A percentile compares a stretch with the other conserved stretches of the same genome.
Conservation (phyloP, 2,113 vertebrate species). For the Chelonoidis abingdonii region DNA sequence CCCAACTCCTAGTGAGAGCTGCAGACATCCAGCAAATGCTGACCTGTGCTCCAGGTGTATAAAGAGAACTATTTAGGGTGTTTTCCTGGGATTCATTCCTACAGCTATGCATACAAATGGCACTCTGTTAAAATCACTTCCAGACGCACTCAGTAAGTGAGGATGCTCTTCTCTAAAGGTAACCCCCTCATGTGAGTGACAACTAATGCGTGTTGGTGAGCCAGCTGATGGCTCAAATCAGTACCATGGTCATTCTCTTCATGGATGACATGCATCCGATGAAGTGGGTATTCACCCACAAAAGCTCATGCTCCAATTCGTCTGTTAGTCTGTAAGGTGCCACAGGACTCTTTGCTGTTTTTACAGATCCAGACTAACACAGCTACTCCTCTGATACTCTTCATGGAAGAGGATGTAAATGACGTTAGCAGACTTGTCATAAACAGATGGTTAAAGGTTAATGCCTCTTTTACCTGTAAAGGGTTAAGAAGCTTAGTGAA, state of each 20-base stretch:
- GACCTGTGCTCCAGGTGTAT: no score
- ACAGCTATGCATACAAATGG: background rate
- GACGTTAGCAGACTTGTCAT: background rate
- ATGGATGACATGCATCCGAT: background rate
- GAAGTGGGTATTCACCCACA: no score
- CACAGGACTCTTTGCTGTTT: no score
- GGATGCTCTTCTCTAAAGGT: background rate
- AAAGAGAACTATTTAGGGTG: background rate
- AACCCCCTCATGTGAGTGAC: background rate
- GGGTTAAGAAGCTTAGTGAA: no score
- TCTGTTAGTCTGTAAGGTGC: no score
- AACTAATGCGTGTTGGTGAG: background rate
- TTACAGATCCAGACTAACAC: no score
- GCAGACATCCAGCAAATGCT: background rate
- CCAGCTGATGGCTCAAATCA: background rate
- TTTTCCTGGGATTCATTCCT: background rate
- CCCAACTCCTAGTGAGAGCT: background rate
- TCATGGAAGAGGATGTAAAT: background rate
- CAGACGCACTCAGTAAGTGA: background rate
- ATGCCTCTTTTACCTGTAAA: no score
- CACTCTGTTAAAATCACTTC: background rate
- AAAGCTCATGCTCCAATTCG: no score
- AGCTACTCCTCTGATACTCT: background rate
- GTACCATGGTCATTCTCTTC: accelerated
- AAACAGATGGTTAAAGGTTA: no score